Evolutionary conservation across 2,113 vertebrate species (phyloP), one percentile per base, ranked within the genome.

Genomic region (Zapus hudsonius): DNA sequence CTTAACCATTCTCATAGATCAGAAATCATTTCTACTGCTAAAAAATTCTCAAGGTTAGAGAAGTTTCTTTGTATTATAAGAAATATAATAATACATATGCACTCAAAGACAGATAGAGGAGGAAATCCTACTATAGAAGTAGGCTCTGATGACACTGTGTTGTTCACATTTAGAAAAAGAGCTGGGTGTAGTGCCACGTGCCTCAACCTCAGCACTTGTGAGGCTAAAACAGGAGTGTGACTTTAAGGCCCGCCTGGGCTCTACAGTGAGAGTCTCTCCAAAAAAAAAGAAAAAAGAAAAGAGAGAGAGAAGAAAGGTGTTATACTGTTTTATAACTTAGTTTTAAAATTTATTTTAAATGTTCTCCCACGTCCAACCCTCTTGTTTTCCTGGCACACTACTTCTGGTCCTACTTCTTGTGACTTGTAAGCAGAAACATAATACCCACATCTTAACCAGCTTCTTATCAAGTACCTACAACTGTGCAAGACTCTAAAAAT

Each of bases 1-100:
- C 55, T 44, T 63, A 15, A n/a, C 1, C 36, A 57, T 81, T 91
- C 70, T 44, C 36, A 89, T 55, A 55, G 57, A 66, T 20, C 63
- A 47, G 61, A 95, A 59, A 33, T 83, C 79, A 89, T 87, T 70
- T 87, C 33, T 83, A 84, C 9, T 74, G 33, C 70, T 92, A 80
- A 20, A 76, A 87, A 83, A 93, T 44, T 83, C 23, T 59, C 33
- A 89, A 83, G 7, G 9, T 93, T 38, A 59, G 8, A 84, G 91
- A 87, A 64, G 59, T 70, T 84, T 78, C 33, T 73, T 91, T 83
- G 44, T 87, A 73, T 6, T 85, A 44, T 8, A 63, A 55, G 78
- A 84, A 64, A 64, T 64, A 92, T 52, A 15, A 52, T 52, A 52
- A 78, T 79, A 66, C 2, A 92, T 63, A 25, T 15, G 61, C 36